phyloP scores from a whole-genome alignment of 2,888 invertebrate species.

The Cryptocheilus praepositus region DNA sequence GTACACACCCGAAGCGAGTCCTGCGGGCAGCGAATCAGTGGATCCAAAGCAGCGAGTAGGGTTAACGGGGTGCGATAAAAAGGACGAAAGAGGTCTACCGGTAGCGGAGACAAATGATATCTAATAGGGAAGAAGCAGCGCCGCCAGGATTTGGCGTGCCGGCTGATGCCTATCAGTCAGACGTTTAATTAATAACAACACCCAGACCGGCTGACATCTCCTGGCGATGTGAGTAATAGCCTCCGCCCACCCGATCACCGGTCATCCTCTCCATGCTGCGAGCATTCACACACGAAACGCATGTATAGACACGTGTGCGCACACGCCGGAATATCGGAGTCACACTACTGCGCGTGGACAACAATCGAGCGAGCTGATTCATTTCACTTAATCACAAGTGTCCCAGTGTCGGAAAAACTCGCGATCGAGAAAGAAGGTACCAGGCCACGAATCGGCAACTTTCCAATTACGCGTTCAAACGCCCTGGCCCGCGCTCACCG shows the following conservation, averaged over 20 bases:
- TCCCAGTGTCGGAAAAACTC: background rate
- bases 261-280: slow-evolving; percentile 28
- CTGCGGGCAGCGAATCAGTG: too few relatives aligned
- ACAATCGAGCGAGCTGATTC: slow-evolving; percentile 50
- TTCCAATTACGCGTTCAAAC: too few relatives aligned
- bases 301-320: slow-evolving; percentile 11
- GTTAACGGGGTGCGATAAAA: slow-evolving; percentile 16
- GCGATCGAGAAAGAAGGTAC: slow-evolving; percentile 11
- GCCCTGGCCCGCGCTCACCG: too few relatives aligned
- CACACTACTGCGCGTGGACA: background rate
- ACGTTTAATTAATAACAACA: slow-evolving; percentile 73
- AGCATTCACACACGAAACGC: background rate
- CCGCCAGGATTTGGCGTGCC: slow-evolving; percentile 58
- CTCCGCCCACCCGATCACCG: slow-evolving; percentile 69
- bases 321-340: too few relatives aligned
- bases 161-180: slow-evolving; percentile 70
- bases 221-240: slow-evolving; percentile 70
- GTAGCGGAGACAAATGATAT: slow-evolving; percentile 72
- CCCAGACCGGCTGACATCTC: slow-evolving; percentile 68
- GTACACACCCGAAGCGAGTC: too few relatives aligned
- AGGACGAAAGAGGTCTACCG: slow-evolving; percentile 45
- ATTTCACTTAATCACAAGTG: slow-evolving; percentile 56
- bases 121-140: slow-evolving; percentile 67
- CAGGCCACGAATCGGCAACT: too few relatives aligned
- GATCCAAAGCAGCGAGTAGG: too few relatives aligned